Evolutionary conservation across 2,113 vertebrate species (phyloP), one percentile per base, ranked within the genome.

Genomic region (Odontesthes bonariensis): DNA sequence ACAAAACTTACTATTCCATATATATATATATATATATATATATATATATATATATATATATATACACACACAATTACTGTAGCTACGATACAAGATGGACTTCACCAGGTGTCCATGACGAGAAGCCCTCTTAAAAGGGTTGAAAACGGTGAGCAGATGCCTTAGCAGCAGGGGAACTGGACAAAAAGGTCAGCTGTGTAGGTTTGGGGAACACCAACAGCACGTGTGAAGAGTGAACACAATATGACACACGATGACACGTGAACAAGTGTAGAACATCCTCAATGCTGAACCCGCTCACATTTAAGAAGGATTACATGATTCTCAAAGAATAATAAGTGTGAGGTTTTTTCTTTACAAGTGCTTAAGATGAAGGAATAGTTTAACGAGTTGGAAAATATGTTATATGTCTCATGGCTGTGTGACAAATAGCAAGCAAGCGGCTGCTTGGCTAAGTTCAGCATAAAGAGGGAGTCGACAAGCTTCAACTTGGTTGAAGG

Each of bases 111-210:
- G 80, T 69, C 75, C 60, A 54, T 27, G 27, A 85, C 55, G 6
- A 70, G 64, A 69, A 82, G 74, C 75, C 78, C 72, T 79, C 73
- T 75, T 33, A 69, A 59, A 27, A 53, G 67, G 73, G 75, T 59
- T 35, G 54, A 65, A 47, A 63, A 55, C 72, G 69, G 69, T 69
- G 81, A 87, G 70, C 35, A 14, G 58, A 59, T 22, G 35, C 68
- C 54, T 67, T 74, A 75, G 78, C 73, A 83, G 74, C 77, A 65
- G 1, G 38, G 69, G 49, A 52, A 49, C 53, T 27, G 75, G 72
- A 76, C 63, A 20, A 19, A 72, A 35, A 55, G 69, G 62, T 68
- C 62, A 69, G 65, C 23, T 58, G 79, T 70, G 58, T 52, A 52
- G 68, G 9, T 63, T 77, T 42, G 74, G 75, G 44, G 66, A 47